Evolutionary conservation across 2,797 vertebrate genomes (phyloP).

Genomic region (Thunnus albacares): DNA sequence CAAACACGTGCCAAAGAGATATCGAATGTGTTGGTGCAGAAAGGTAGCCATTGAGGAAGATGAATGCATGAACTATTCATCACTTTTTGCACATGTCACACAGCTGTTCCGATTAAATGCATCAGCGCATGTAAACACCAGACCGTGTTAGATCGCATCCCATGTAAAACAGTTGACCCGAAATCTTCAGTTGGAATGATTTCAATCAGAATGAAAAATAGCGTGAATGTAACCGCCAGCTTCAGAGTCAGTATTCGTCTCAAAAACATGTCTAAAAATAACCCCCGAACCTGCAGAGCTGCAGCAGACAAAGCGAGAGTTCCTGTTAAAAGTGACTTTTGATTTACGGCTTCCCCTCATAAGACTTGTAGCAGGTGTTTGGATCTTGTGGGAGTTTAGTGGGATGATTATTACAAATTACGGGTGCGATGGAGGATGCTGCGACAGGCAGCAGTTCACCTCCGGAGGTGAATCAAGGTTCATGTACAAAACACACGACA

Average conservation of each 20-base stretch:
- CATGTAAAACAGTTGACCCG: too few relatives aligned
- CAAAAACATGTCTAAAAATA: conserved; percentile 46
- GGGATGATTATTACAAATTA: not conserved
- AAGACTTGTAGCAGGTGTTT: not conserved
- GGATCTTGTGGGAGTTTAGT: not conserved
- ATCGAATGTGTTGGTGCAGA: too few relatives aligned
- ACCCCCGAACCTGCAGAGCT: conserved; percentile 2
- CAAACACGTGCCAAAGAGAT: too few relatives aligned
- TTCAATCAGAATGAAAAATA: too few relatives aligned
- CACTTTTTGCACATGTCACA: too few relatives aligned
- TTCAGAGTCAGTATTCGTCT: conserved; percentile 27
- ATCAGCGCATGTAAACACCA: too few relatives aligned
- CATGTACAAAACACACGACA: not conserved
- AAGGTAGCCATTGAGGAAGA: too few relatives aligned
- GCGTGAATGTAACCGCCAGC: too few relatives aligned
- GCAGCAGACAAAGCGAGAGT: conserved; percentile 23
- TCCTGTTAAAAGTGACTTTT: conserved; percentile 19
- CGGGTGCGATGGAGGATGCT: not conserved
- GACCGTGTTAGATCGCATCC: too few relatives aligned
- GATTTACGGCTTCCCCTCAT: not conserved
- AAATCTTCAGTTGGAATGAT: too few relatives aligned
- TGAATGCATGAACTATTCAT: too few relatives aligned
- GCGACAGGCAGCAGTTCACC: not conserved
- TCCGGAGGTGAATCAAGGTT: not conserved
- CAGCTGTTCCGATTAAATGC: too few relatives aligned